A percentile compares a stretch with the other conserved stretches of the same genome.
Conservation (phyloP, 2,797 vertebrate species). For the Darevskia nairensis region DNA sequence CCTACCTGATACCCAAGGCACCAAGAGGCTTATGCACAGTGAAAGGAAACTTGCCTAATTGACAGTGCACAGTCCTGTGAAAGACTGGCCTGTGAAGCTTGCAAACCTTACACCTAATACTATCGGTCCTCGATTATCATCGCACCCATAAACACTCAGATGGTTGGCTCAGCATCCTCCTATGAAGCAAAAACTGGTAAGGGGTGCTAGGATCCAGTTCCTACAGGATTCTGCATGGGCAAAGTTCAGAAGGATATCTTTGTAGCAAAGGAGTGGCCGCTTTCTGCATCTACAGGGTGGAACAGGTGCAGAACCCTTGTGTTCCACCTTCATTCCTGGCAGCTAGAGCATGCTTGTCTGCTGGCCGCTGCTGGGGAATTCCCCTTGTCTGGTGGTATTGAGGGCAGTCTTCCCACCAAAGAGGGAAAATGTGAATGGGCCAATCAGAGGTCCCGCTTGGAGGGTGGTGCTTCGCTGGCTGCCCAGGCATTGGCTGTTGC, state of each 20-base stretch:
- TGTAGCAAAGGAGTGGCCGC: background rate
- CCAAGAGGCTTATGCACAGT: background rate
- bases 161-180: background rate
- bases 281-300: too few relatives aligned
- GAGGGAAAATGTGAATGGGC: too few relatives aligned
- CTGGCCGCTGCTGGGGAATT: too few relatives aligned
- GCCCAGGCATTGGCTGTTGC: too few relatives aligned
- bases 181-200: background rate
- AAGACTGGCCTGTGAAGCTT: background rate
- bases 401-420: too few relatives aligned
- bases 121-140: background rate
- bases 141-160: background rate
- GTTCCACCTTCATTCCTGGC: too few relatives aligned
- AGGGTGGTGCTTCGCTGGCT: too few relatives aligned
- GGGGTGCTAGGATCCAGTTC: background rate
- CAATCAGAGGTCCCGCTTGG: too few relatives aligned
- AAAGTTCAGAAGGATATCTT: background rate
- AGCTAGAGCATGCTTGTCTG: too few relatives aligned
- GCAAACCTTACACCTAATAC: background rate
- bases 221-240: background rate
- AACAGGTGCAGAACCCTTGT: too few relatives aligned
- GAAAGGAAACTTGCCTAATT: background rate
- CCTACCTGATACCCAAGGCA: background rate
- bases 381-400: too few relatives aligned
- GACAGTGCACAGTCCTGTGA: background rate